Base-by-base conservation (phyloP, 2,113 vertebrate species). In the Accipiter virgatus region DNA sequence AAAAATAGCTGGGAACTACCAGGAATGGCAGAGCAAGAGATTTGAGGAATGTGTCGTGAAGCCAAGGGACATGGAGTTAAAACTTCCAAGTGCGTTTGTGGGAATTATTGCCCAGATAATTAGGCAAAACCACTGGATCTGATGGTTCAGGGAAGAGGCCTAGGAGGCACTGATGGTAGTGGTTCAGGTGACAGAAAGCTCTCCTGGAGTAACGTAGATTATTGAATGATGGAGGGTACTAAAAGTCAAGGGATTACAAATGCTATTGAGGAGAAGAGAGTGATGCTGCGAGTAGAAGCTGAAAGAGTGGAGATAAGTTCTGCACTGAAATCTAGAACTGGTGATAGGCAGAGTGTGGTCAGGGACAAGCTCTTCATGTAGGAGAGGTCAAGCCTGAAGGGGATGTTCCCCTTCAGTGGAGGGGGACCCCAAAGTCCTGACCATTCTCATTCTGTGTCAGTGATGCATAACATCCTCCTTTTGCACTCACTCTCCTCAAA, bases 401-500 rank as follows among this genome's bases (percentile, higher is more conserved):
- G 17, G 32, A 23, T 48, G n/a, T 68, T 93, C 27, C 31, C 20
- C 42, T 58, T 70, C 73, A 48, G 36, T 40, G 25, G 25, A 66
- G 45, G 42, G 34, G 45, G 83, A 7, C 55, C 50, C 45, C 47
- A n/a, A 1, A 59, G 81, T 70, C 38, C 45, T 38, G 27, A 23
- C 8, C 40, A 2, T 9, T 73, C 31, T 59, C 6, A 0, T 73
- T 85, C 38, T 77, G 16, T 75, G 32, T 43, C 72, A 53, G 63
- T 25, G 34, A 43, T 63, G 45, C 11, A 12, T 36, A 63, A 21
- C 38, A 56, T 34, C n/a, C 23, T 18, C 38, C 79, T 27, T 52
- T n/a, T 47, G 36, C 17, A 16, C 34, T 71, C 31, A 23, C 18
- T 14, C 26, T 50, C 0, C 0, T 73, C 16, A 31, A 50, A 48